phyloP scores from a whole-genome alignment of 2,113 vertebrate species.

The Mohoua ochrocephala region DNA sequence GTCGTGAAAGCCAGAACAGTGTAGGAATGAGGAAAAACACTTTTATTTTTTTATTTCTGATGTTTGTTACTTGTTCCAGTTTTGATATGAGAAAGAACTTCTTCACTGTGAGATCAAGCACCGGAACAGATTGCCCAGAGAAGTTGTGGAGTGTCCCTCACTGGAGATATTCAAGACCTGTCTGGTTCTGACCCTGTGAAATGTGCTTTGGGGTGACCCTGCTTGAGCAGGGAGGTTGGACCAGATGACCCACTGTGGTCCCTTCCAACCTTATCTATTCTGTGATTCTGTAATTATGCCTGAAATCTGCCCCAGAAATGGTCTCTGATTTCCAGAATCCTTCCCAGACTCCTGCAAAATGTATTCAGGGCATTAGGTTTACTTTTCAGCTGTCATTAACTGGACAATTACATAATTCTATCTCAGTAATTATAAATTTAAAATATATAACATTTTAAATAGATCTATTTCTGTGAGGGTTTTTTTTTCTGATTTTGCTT shows the following conservation, averaged over 20 bases:
- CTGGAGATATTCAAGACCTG: neutral
- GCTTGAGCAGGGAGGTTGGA: neutral
- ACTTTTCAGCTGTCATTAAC: neutral
- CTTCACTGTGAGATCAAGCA: neutral
- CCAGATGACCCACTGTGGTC: neutral
- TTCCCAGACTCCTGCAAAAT: neutral
- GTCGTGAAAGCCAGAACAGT: neutral
- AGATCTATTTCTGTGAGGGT: rapidly evolving
- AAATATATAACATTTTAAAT: neutral
- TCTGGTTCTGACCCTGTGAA: neutral
- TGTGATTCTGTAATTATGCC: neutral
- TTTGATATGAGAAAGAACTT: neutral
- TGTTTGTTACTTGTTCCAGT: neutral
- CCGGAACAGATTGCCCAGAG: neutral
- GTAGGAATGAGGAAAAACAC: neutral
- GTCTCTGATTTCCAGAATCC: neutral
- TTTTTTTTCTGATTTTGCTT: neutral
- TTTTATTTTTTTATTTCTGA: neutral
- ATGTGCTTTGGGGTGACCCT: neutral
- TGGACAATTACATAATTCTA: neutral
- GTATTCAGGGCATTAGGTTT: neutral
- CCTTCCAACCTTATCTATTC: neutral
- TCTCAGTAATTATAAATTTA: neutral
- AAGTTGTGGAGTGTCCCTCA: neutral
- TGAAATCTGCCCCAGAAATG: neutral